Conservation (phyloP, 2,113 vertebrate genomes). For the Recurvirostra avosetta region DNA sequence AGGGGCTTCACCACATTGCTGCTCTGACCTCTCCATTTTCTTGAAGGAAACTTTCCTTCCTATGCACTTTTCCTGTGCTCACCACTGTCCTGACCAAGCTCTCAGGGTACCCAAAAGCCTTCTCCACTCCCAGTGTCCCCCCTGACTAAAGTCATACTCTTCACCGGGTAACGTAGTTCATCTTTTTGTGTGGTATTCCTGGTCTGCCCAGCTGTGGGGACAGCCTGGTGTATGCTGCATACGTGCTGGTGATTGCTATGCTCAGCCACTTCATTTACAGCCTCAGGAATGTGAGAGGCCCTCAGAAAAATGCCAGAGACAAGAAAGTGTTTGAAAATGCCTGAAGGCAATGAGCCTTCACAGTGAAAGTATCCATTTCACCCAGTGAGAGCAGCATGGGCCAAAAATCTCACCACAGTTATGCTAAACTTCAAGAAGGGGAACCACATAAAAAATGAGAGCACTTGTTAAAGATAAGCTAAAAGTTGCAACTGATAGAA, state of each 20-base stretch:
- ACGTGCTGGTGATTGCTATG: not conserved
- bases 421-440: not conserved
- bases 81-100: not conserved
- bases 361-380: not conserved
- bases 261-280: slow-evolving; percentile 52
- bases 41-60: not conserved
- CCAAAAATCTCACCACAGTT: not conserved
- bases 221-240: not conserved
- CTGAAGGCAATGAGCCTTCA: not conserved
- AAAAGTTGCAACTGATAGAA: not conserved
- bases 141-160: not conserved
- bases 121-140: not conserved
- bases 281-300: slow-evolving; percentile 27
- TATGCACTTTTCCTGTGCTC: not conserved
- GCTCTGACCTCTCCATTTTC: not conserved
- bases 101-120: not conserved
- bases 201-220: not conserved
- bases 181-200: not conserved
- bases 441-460: not conserved
- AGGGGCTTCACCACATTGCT: not conserved
- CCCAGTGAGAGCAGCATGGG: not conserved
- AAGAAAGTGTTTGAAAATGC: not conserved
- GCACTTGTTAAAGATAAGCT: not conserved
- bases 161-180: not conserved
- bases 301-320: slow-evolving; percentile 9